Evolutionary conservation across 2,888 invertebrate species (phyloP).

Genomic region (Eupeodes latifasciatus): DNA sequence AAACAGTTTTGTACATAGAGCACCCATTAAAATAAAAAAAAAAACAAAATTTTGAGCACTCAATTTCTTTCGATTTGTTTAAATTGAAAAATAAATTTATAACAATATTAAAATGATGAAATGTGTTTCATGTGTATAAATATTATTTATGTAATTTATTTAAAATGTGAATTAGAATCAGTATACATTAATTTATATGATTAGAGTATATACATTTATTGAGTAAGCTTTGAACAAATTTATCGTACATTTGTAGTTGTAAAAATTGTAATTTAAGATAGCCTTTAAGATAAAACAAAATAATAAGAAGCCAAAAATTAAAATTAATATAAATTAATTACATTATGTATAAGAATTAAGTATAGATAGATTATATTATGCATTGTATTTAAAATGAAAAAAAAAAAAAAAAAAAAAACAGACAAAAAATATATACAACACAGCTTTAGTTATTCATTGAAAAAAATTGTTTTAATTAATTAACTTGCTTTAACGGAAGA

Average conservation of each 20-base stretch:
- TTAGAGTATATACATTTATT: slow-evolving; percentile 51
- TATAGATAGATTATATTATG: slow-evolving; percentile 73
- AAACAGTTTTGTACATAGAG: not conserved
- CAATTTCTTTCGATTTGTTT: not conserved
- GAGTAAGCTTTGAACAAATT: slow-evolving; percentile 62
- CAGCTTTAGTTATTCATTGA: slow-evolving; percentile 70
- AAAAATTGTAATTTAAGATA: slow-evolving; percentile 35
- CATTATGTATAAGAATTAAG: slow-evolving; percentile 52
- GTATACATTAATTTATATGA: slow-evolving; percentile 53
- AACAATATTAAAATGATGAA: not conserved
- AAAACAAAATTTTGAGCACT: not conserved
- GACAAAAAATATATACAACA: slow-evolving; percentile 63
- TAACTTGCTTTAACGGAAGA: no score
- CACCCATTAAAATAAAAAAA: not conserved
- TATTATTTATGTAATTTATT: slow-evolving; percentile 53
- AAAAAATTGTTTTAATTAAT: slow-evolving; percentile 36
- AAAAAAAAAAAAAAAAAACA: slow-evolving; percentile 34
- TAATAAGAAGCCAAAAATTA: slow-evolving; percentile 68
- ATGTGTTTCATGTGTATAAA: slow-evolving; percentile 46
- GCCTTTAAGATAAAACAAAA: slow-evolving; percentile 25
- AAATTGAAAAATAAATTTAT: no score
- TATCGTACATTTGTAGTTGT: slow-evolving; percentile 64
- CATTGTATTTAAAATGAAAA: slow-evolving; percentile 61
- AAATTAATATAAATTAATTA: slow-evolving; percentile 46
- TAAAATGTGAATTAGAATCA: slow-evolving; percentile 43